Base-by-base conservation (phyloP, 2,888 invertebrate genomes). In the Liopterus haemorrhoidalis region DNA sequence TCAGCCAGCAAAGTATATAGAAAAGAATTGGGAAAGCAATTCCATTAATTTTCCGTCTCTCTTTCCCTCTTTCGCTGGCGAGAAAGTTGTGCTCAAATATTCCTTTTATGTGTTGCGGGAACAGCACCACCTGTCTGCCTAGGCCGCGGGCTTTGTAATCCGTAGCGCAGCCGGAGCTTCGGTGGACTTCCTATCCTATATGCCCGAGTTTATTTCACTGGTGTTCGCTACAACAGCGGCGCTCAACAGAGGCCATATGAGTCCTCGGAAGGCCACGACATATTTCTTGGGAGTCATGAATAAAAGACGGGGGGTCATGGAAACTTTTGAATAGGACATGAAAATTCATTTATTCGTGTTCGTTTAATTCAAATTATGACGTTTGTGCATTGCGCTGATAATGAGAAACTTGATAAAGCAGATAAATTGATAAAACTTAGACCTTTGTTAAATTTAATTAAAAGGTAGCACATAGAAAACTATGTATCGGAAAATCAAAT, bases 21-120 rank as follows among this genome's bases (percentile, higher is more conserved):
- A 52, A 54, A 50, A 52, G 51, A 52, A 56, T 49, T 42, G 50
- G 50, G 53, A 55, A 57, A 55, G 55, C 57, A 56, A 53, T 54
- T 54, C 55, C 55, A 58, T 58, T 57, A 57, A 58, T 56, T 56
- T 53, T 53, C 46, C 49, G 33, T 52, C 52, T 50, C 41, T 53
- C 49, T 50, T 33, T 49, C 43, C 48, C 50, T 39, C 41, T 36
- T 44, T 19, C 19, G 9, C 15, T 21, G 49, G 45, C 43, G 49
- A 37, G 39, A 45, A 45, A 45, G 38, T 45, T 45, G 33, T 25
- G 38, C 49, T 54, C 47, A 48, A 49, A 53, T 52, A 51, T 51
- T 53, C 51, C 52, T 54, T 51, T 53, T 49, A 51, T 45, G 46
- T 42, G 45, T 40, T 52, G 36, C 52, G 55, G 52, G 56, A 57